Evolutionary conservation across 2,113 vertebrate species (phyloP).

Genomic region (Coptodon rendalli): DNA sequence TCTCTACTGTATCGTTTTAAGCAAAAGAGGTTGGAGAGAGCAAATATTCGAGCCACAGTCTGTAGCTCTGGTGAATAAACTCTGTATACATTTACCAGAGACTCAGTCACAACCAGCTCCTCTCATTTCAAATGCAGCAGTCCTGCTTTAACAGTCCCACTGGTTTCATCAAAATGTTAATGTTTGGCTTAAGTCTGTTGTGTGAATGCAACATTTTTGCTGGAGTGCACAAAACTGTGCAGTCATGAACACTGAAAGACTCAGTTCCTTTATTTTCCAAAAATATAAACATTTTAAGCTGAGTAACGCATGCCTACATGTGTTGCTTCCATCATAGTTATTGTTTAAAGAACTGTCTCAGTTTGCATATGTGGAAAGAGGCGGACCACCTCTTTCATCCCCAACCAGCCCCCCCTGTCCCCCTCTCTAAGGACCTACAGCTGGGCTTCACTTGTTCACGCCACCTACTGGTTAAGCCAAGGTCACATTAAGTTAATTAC

Average conservation of each 20-base stretch:
- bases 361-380: not conserved
- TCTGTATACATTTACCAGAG: not conserved
- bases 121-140: not conserved
- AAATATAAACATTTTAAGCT: not conserved
- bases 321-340: not conserved
- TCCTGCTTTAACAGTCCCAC: not conserved
- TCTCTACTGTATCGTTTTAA: not conserved
- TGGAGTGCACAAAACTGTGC: not conserved
- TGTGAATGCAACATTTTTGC: not conserved
- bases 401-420: not conserved
- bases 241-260: not conserved
- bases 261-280: not conserved
- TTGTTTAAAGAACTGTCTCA: not conserved
- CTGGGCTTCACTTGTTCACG: not conserved
- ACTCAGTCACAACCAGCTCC: not conserved
- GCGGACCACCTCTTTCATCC: not conserved
- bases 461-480: slow-evolving; percentile 50
- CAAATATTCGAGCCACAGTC: not conserved
- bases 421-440: not conserved
- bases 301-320: not conserved
- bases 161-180: slow-evolving; percentile 1
- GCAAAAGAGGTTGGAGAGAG: not conserved
- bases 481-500: not conserved
- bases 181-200: not conserved
- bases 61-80: not conserved